Conservation (phyloP, 2,888 invertebrate genomes). For the Orthosia cruda region DNA sequence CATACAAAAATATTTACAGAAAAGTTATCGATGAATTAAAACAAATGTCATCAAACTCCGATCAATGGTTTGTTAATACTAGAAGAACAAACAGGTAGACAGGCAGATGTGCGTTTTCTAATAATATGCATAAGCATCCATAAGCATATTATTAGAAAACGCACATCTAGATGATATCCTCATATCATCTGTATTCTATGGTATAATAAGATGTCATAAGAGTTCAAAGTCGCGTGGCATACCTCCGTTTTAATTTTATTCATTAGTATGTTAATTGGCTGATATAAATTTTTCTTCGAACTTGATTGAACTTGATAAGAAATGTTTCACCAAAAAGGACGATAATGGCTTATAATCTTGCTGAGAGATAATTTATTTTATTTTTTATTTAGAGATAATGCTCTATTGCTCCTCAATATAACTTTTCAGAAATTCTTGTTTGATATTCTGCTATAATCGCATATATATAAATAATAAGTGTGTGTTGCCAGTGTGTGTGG, state of each 20-base stretch:
- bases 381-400: no score
- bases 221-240: constrained; percentile 51
- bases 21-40: no score
- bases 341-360: neutral
- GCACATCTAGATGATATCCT: no score
- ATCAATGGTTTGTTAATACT: no score
- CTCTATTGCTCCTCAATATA: no score
- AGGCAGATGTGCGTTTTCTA: neutral
- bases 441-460: no score
- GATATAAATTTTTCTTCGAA: neutral
- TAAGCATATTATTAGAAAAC: no score
- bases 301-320: constrained; percentile 14
- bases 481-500: no score
- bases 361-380: neutral
- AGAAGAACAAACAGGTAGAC: neutral
- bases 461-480: neutral
- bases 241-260: constrained; percentile 16
- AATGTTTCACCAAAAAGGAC: neutral
- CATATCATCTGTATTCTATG: constrained; percentile 22
- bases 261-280: constrained; percentile 41
- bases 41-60: neutral
- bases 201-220: constrained; percentile 11
- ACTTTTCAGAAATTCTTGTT: no score
- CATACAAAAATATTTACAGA: no score
- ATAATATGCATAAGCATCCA: neutral